A percentile compares a stretch with the other conserved stretches of the same genome.
These are phyloP conservation scores for Chelonus insularis DNA, from an alignment of 1,140 invertebrate species.

Conservation along the genomic window DNA sequence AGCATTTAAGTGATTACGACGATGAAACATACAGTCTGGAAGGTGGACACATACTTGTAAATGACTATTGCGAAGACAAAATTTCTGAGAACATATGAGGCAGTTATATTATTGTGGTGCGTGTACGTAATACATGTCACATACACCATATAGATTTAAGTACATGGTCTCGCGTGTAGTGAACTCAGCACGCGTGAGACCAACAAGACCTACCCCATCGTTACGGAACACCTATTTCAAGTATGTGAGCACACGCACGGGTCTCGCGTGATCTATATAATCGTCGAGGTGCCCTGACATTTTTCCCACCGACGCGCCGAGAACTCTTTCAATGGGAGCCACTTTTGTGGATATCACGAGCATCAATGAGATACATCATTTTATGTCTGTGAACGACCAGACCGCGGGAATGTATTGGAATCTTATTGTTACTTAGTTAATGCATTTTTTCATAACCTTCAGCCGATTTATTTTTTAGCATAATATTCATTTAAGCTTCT, in stretches of 20 bases:
- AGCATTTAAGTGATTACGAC: too few species aligned
- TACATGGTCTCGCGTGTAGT: conserved; percentile 42
- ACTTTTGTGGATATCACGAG: conserved; percentile 16
- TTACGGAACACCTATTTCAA: conserved; percentile 28
- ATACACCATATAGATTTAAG: conserved; percentile 20
- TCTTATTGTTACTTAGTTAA: too few species aligned
- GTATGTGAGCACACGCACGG: conserved; percentile 17
- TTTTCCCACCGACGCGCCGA: conserved; percentile 22
- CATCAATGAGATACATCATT: conserved; percentile 17
- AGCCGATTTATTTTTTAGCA: too few species aligned
- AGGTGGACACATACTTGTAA: too few species aligned
- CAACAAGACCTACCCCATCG: conserved; percentile 48
- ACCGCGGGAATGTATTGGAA: too few species aligned
- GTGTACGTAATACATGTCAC: conserved; percentile 45
- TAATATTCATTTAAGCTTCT: too few species aligned
- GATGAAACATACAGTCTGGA: too few species aligned
- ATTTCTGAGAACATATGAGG: too few species aligned
- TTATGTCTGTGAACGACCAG: too few species aligned
- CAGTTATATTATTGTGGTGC: conserved; percentile 45
- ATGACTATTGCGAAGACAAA: too few species aligned
- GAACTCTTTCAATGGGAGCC: conserved; percentile 19
- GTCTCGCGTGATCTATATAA: conserved; percentile 24
- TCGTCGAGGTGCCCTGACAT: conserved; percentile 9
- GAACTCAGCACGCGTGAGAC: conserved; percentile 48
- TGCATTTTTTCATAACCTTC: too few species aligned